These are phyloP conservation scores for Carassius auratus DNA, from an alignment of 2,113 vertebrate genomes.

Conservation along the genomic window DNA sequence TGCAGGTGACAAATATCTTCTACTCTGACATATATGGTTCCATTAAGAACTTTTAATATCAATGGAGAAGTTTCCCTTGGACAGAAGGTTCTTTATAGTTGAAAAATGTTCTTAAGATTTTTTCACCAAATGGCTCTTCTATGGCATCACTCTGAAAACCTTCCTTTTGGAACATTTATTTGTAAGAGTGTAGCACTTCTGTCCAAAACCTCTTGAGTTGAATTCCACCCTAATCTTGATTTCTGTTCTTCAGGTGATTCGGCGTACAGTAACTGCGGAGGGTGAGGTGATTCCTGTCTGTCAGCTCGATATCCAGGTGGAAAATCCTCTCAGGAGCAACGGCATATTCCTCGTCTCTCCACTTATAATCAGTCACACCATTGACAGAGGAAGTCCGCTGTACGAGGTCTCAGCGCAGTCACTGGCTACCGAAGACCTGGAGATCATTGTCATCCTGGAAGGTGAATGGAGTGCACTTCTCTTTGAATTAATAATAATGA, in stretches of 20 bases:
- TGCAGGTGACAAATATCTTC: constrained; percentile 70
- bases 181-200: background rate
- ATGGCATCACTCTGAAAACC: no score
- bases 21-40: background rate
- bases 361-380: constrained; percentile 83
- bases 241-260: constrained; percentile 73
- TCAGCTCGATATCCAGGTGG: constrained; percentile 84
- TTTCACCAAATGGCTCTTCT: background rate
- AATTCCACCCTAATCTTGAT: background rate
- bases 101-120: background rate
- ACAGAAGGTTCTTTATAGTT: background rate
- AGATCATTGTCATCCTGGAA: constrained; percentile 82
- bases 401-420: constrained; percentile 78
- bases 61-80: background rate
- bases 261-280: constrained; percentile 77
- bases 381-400: constrained; percentile 79
- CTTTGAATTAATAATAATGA: background rate
- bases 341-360: constrained; percentile 84
- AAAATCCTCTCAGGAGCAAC: constrained; percentile 82
- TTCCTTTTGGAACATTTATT: no score
- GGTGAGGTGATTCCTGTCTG: constrained; percentile 82
- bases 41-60: no score
- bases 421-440: constrained; percentile 75
- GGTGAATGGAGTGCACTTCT: constrained; percentile 58
- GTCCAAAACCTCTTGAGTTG: background rate